Evolutionary conservation across 2,113 vertebrate genomes (phyloP).

Genomic region (Columba janthina): DNA sequence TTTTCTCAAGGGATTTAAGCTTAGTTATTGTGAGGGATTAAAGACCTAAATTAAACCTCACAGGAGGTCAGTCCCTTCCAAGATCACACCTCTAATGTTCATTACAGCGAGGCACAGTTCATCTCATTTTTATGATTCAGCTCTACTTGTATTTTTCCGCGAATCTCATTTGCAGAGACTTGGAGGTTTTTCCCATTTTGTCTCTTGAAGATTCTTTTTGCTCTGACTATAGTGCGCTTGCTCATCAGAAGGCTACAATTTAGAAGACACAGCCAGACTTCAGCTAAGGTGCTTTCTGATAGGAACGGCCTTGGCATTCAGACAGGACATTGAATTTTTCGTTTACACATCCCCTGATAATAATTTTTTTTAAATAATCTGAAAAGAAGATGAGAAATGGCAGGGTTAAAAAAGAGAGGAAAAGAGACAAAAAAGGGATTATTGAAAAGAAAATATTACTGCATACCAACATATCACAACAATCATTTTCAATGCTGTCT

Average conservation of each 20-base stretch:
- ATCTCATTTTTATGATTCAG: neutral
- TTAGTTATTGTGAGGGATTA: conserved; percentile 42
- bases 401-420: neutral
- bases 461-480: neutral
- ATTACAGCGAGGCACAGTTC: neutral
- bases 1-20: conserved; percentile 55
- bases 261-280: neutral
- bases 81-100: neutral
- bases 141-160: neutral
- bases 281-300: neutral
- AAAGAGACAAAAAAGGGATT: neutral
- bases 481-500: neutral
- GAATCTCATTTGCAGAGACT: neutral
- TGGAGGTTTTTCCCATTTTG: neutral
- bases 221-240: neutral
- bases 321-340: neutral
- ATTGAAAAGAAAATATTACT: neutral
- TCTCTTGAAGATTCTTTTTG: neutral
- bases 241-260: neutral
- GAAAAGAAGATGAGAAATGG: neutral
- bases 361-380: neutral
- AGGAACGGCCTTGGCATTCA: neutral
- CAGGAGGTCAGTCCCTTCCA: conserved; percentile 21
- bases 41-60: conserved; percentile 46
- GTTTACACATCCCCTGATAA: neutral